Percentiles rank a stretch among this genome's conserved stretches.
These are phyloP conservation scores for Microcebus murinus DNA, from an alignment of 2,113 vertebrate species.

Conservation along the genomic window DNA sequence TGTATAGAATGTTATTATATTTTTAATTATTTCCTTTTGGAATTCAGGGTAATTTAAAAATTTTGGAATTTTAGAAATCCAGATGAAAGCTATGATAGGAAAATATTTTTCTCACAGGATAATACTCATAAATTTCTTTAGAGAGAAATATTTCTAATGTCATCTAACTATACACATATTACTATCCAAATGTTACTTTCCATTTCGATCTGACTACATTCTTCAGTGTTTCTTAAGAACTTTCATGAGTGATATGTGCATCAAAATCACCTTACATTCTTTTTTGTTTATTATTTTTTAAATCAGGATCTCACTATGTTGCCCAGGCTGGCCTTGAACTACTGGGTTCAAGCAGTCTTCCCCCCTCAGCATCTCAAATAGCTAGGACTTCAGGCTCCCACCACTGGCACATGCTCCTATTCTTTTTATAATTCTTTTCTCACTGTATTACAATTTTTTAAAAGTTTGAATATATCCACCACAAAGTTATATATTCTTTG, in stretches of 20 bases:
- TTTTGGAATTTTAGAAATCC: background rate
- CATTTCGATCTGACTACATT: constrained; percentile 15
- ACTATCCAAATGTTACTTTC: background rate
- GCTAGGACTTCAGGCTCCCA: background rate
- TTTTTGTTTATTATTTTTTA: background rate
- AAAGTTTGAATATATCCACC: background rate
- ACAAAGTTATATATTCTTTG: background rate
- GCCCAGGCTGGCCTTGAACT: background rate
- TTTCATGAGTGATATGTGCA: background rate
- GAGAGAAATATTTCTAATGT: background rate
- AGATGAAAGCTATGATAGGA: background rate
- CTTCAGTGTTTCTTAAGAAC: constrained; percentile 28
- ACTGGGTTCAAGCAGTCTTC: background rate
- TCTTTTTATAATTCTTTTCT: background rate
- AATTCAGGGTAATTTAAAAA: constrained; percentile 25
- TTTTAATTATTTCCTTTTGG: constrained; percentile 2
- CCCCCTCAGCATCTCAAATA: background rate
- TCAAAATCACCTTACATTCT: background rate
- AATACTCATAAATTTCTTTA: background rate
- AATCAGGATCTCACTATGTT: background rate
- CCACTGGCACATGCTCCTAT: background rate
- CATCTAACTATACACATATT: background rate
- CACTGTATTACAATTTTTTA: background rate
- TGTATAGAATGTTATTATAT: background rate
- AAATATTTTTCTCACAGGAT: background rate